A percentile compares a stretch with the other conserved stretches of the same genome.
phyloP scores from a whole-genome alignment of 2,888 invertebrate genomes.

The Aspidiotus destructor region DNA sequence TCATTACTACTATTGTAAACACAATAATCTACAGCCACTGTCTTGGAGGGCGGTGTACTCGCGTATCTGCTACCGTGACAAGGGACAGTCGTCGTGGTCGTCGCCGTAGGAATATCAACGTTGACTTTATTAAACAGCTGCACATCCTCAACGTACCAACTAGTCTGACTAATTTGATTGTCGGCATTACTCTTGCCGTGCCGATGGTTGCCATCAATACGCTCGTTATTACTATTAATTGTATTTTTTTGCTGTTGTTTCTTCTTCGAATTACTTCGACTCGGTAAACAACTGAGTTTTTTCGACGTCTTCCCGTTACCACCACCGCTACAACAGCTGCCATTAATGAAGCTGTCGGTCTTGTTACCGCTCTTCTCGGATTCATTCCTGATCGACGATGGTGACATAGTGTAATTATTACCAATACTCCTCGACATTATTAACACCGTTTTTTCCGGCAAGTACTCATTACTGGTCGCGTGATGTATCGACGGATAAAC shows the following conservation, averaged over 20 bases:
- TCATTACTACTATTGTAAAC: slow-evolving; percentile 5
- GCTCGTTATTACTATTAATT: background rate
- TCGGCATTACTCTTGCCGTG: background rate
- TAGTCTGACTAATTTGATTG: slow-evolving; percentile 27
- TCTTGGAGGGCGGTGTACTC: background rate
- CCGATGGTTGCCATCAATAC: background rate
- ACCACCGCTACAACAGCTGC: background rate
- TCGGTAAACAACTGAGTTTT: slow-evolving; percentile 29
- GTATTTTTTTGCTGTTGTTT: slow-evolving; percentile 1
- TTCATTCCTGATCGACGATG: too few relatives aligned
- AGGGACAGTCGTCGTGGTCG: slow-evolving; percentile 10
- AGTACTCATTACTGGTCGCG: slow-evolving; percentile 13
- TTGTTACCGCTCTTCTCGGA: background rate
- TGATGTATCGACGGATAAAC: background rate
- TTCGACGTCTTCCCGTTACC: slow-evolving; percentile 11
- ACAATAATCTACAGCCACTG: background rate
- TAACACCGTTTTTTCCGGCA: slow-evolving; percentile 6
- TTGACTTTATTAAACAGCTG: background rate
- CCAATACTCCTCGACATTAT: background rate
- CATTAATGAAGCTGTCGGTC: background rate
- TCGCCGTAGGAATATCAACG: too few relatives aligned
- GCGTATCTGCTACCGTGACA: slow-evolving; percentile 26
- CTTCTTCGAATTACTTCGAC: slow-evolving; percentile 29
- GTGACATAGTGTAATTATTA: too few relatives aligned
- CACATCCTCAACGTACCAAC: slow-evolving; percentile 30